Evolutionary conservation across 1,140 invertebrate genomes (phyloP).

Genomic region (Caenorhabditis elegans): DNA sequence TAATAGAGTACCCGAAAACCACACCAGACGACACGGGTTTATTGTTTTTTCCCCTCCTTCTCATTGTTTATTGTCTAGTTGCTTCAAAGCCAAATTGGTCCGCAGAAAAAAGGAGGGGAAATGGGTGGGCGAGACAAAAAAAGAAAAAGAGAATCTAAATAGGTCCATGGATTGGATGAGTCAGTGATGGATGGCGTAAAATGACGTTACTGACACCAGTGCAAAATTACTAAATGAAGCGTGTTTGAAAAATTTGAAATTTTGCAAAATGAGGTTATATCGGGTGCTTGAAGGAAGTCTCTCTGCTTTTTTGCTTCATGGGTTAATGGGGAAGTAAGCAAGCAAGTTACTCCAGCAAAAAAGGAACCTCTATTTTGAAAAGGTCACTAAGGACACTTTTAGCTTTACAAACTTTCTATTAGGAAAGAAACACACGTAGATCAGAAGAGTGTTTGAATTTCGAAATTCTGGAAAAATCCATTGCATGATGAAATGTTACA

Average conservation of each 20-base stretch:
- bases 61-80: no score
- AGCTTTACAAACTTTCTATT: not conserved
- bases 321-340: not conserved
- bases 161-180: not conserved
- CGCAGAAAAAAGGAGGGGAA: not conserved
- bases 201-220: not conserved
- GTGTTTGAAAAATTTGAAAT: not conserved
- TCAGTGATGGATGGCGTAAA: not conserved
- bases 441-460: no score
- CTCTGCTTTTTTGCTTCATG: not conserved
- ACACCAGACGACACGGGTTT: not conserved
- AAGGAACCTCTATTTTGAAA: not conserved
- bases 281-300: not conserved
- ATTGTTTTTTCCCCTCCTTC: not conserved
- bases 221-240: constrained; percentile 20
- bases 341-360: not conserved
- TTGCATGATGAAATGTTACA: no score
- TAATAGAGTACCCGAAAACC: not conserved
- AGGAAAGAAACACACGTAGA: not conserved
- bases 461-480: not conserved
- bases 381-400: not conserved
- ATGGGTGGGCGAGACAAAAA: constrained; percentile 5
- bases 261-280: not conserved
- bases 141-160: constrained; percentile 2
- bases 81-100: no score